Conservation (phyloP, 2,113 vertebrate genomes). For the Boleophthalmus pectinirostris region DNA sequence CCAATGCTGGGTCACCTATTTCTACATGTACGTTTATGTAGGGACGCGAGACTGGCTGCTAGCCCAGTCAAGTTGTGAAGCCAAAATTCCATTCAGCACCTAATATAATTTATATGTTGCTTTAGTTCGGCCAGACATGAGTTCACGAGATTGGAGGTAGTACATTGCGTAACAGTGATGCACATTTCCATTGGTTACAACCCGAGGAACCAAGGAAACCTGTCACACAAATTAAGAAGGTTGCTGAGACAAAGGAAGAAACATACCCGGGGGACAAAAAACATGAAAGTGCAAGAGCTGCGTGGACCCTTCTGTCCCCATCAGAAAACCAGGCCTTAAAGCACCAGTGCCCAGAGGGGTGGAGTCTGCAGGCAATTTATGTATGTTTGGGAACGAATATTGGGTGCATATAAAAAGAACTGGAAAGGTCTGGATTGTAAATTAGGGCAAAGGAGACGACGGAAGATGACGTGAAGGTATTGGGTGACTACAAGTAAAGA, state of each 20-base stretch:
- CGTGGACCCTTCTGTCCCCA: constrained; percentile 35
- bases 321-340: constrained; percentile 56
- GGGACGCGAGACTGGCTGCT: constrained; percentile 37
- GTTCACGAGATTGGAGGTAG: constrained; percentile 30
- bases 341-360: constrained; percentile 34
- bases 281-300: constrained; percentile 39
- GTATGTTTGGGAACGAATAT: constrained; percentile 53
- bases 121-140: constrained; percentile 24
- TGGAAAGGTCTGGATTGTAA: constrained; percentile 53
- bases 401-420: constrained; percentile 53
- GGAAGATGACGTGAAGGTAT: neutral
- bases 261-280: constrained; percentile 43
- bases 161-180: neutral
- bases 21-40: constrained; percentile 45
- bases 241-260: constrained; percentile 30
- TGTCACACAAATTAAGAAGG: constrained; percentile 9
- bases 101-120: constrained; percentile 61
- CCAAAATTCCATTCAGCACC: constrained; percentile 59
- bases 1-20: constrained; percentile 38
- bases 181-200: neutral
- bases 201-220: neutral
- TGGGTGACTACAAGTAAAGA: neutral
- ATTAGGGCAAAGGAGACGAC: constrained; percentile 43
- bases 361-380: constrained; percentile 49
- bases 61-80: constrained; percentile 53